Evolutionary conservation across 2,113 vertebrate species (phyloP).

Genomic region (Tilapia sparmanii): DNA sequence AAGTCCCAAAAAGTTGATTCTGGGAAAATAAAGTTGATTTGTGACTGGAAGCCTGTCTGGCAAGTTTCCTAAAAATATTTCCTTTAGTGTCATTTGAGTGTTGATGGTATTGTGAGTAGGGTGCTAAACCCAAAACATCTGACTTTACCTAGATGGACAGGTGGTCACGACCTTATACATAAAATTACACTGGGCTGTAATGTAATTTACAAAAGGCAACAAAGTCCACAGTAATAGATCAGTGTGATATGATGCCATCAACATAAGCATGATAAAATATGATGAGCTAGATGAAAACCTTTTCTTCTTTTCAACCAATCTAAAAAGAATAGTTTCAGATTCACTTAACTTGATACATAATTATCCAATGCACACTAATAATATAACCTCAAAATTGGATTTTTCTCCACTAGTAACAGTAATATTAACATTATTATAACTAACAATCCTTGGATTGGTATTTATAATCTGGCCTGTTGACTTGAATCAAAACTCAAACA

Average conservation of each 20-base stretch:
- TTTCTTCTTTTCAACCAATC: background rate
- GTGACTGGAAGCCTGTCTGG: background rate
- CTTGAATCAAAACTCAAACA: background rate
- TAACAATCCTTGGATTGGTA: background rate
- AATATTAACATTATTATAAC: background rate
- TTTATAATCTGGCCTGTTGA: background rate
- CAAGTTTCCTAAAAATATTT: background rate
- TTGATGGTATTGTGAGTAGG: background rate
- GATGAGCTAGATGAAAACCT: background rate
- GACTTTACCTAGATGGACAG: fast-evolving
- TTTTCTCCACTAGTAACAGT: background rate
- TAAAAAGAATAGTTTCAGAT: background rate
- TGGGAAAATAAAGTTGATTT: background rate
- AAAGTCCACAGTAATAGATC: background rate
- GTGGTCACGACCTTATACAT: background rate
- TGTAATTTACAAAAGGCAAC: background rate
- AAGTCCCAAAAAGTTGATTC: background rate
- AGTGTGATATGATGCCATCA: background rate
- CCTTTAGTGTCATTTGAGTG: background rate
- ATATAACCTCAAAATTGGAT: background rate
- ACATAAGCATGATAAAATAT: background rate
- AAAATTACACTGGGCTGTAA: background rate
- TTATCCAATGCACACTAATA: background rate
- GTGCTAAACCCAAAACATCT: background rate
- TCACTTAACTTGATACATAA: background rate